phyloP scores from a whole-genome alignment of 2,888 invertebrate genomes.

The Athripsodes cinereus region DNA sequence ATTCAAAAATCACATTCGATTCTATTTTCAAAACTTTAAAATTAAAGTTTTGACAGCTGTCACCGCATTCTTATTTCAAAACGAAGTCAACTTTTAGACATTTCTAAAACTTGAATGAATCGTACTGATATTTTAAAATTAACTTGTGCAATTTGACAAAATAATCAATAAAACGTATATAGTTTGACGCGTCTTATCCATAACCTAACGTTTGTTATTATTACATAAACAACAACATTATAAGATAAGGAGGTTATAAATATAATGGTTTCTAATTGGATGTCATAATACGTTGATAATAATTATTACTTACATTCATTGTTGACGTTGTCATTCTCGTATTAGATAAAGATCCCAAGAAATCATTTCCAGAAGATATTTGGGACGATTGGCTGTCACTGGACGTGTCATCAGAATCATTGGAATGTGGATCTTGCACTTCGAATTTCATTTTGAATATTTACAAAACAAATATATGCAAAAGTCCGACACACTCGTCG shows the following conservation, averaged over 20 bases:
- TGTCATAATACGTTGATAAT: background rate
- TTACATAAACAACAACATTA: conserved; percentile 1
- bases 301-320: conserved; percentile 15
- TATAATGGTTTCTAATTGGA: background rate
- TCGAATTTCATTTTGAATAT: conserved; percentile 50
- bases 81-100: no score
- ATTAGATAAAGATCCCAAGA: conserved; percentile 19
- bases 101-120: background rate
- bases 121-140: background rate
- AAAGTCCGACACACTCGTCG: background rate
- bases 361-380: conserved; percentile 49
- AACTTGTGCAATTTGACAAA: background rate
- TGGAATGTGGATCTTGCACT: conserved; percentile 54
- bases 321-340: conserved; percentile 14
- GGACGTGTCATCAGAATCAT: conserved; percentile 51
- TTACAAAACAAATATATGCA: background rate
- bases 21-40: background rate
- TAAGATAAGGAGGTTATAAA: background rate
- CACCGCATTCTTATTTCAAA: background rate
- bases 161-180: background rate
- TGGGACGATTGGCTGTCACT: conserved; percentile 56
- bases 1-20: background rate
- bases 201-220: no score
- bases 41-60: background rate
- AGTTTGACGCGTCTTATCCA: no score